Base-by-base conservation (phyloP, 2,888 invertebrate species). In the Drosophila quinaria region DNA sequence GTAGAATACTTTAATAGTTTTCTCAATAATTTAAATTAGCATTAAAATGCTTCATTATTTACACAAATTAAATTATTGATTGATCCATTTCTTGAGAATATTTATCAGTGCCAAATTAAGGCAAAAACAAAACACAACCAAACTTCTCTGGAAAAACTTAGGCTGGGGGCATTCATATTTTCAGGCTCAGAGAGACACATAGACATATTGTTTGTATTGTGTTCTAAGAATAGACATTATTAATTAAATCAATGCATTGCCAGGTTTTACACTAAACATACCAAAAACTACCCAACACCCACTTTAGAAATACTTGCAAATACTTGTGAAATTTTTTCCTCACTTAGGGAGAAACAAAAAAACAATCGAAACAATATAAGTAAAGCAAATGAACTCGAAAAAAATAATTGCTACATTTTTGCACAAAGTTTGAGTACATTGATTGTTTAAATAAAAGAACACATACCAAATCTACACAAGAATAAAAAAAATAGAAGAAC, bases 141-240 rank as follows among this genome's bases (percentile, higher is more conserved):
- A 73, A 44, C 64, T 73, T 75, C 70, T 35, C 52, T 37, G 31
- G 84, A 84, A 77, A 61, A 50, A 50, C 29, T 31, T 29, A 59
- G 35, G 8, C 29, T 17, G 1, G 17, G 8, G 62, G 51, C 60
- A 74, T 70, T 61, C 39, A 67, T 74, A 77, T 63, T 70, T 70
- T 66, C 4, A 54, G 55, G 33, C 56, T 60, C 33, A 52, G 39
- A 41, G 51, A 76, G 29, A 42, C 19, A 68, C 65, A 78, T 58
- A 60, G 62, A 44, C 72, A 70, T 31, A 29, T 72, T 81, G 85
- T 79, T 87, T 81, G 74, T 67, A 61, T 70, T 74, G 19, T 58
- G 22, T 85, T 85, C 83, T 72, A 51, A 70, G 85, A 85, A 83
- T 74, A 85, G 74, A 67, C 66, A 85, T 74, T 83, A 81, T 83